A percentile compares a stretch with the other conserved stretches of the same genome.
phyloP scores from a whole-genome alignment of 2,113 vertebrate genomes.

The Ceyx cyanopectus region DNA sequence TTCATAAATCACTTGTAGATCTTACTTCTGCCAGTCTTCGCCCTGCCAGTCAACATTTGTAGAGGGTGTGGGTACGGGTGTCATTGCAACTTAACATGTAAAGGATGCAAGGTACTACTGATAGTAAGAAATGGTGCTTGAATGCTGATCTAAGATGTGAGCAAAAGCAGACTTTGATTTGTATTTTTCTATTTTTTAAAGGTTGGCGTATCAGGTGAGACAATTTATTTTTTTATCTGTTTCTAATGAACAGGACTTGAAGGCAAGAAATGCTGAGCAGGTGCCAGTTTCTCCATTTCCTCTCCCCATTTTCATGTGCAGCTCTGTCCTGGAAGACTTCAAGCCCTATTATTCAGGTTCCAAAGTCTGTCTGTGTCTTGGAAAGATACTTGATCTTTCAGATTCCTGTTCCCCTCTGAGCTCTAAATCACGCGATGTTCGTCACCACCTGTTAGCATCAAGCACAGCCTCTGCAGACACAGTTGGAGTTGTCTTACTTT shows the following conservation, averaged over 20 bases:
- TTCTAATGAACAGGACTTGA: not conserved
- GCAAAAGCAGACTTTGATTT: not conserved
- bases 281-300: not conserved
- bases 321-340: not conserved
- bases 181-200: not conserved
- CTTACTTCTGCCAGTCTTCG: not conserved
- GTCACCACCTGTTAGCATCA: slow-evolving; percentile 35
- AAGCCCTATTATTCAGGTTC: not conserved
- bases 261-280: not conserved
- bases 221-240: not conserved
- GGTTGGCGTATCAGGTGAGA: not conserved
- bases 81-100: not conserved
- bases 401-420: not conserved
- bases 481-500: slow-evolving; percentile 52
- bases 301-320: not conserved
- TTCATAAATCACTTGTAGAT: not conserved
- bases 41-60: not conserved
- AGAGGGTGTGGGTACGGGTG: not conserved
- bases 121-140: not conserved
- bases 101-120: not conserved
- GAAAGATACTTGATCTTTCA: slow-evolving; percentile 57
- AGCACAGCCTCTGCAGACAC: slow-evolving; percentile 38
- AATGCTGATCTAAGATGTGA: not conserved
- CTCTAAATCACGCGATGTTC: not conserved
- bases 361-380: slow-evolving; percentile 36